phyloP scores from a whole-genome alignment of 1,140 invertebrate genomes.

The Eufriesea mexicana region DNA sequence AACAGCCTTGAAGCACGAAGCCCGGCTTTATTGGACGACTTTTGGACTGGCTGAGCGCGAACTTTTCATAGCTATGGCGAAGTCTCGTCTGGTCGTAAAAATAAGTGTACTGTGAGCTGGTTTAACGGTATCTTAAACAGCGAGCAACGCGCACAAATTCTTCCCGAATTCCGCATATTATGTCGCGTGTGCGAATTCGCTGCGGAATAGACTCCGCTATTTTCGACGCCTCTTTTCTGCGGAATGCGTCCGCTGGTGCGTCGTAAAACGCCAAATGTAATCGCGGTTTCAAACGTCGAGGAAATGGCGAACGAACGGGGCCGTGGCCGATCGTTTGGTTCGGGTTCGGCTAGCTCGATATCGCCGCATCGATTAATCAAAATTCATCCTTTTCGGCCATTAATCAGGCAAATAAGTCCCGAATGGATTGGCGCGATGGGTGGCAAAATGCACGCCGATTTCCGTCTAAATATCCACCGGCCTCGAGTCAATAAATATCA shows the following conservation, averaged over 20 bases:
- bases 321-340: too few relatives aligned
- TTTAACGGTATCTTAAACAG: constrained; percentile 62
- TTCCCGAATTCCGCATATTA: constrained; percentile 24
- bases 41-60: constrained; percentile 49
- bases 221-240: not conserved
- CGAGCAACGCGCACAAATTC: constrained; percentile 50
- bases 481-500: not conserved
- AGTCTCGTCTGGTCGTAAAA: constrained; percentile 51
- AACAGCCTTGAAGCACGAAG: constrained; percentile 41
- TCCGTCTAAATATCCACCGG: not conserved
- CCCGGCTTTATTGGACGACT: constrained; percentile 56
- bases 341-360: too few relatives aligned
- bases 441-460: too few relatives aligned
- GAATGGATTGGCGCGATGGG: not conserved
- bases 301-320: too few relatives aligned
- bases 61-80: constrained; percentile 49
- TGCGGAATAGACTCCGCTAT: not conserved
- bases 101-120: constrained; percentile 58
- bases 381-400: not conserved
- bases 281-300: too few relatives aligned
- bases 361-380: not conserved
- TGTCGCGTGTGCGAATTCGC: not conserved
- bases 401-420: not conserved
- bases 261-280: not conserved
- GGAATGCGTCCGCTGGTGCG: not conserved